A percentile compares a stretch with the other conserved stretches of the same genome.
phyloP scores from a whole-genome alignment of 35 echinoderm and acorn worm species.

The Anneissia japonica region DNA sequence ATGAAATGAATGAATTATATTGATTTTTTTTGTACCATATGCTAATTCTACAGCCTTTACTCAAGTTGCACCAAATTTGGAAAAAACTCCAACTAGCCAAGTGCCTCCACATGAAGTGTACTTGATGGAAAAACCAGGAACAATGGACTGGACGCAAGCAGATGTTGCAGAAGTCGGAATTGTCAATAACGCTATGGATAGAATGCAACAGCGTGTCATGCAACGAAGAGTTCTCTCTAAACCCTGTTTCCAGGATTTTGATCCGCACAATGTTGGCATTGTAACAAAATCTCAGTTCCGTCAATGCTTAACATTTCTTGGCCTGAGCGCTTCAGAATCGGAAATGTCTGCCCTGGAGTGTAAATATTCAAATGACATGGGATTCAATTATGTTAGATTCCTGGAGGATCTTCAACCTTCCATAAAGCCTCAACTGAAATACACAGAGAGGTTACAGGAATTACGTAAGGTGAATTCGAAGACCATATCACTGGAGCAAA shows the following conservation, averaged over 20 bases:
- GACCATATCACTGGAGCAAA: slow-evolving; percentile 61
- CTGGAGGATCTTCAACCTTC: slow-evolving; percentile 73
- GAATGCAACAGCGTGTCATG: slow-evolving; percentile 58
- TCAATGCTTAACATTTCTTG: slow-evolving; percentile 82
- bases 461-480: slow-evolving; percentile 61
- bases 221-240: slow-evolving; percentile 81
- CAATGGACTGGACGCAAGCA: slow-evolving; percentile 59
- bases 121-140: slow-evolving; percentile 84
- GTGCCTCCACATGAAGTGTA: slow-evolving; percentile 54
- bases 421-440: slow-evolving; percentile 68
- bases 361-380: slow-evolving; percentile 83
- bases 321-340: slow-evolving; percentile 58
- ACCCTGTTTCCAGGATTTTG: slow-evolving; percentile 92
- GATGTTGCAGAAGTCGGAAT: not conserved
- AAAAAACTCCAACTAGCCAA: slow-evolving; percentile 81
- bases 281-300: slow-evolving; percentile 90
- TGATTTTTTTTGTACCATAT: too few relatives aligned
- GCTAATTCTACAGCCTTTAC: slow-evolving; percentile 74
- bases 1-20: too few relatives aligned
- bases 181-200: slow-evolving; percentile 50
- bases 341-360: slow-evolving; percentile 73
- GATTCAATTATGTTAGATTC: slow-evolving; percentile 83
- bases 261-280: slow-evolving; percentile 86
- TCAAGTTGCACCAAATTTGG: slow-evolving; percentile 78
- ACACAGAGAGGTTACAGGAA: slow-evolving; percentile 64